Percentiles rank a stretch among this genome's conserved stretches.
These are phyloP conservation scores for Nothoprocta perdicaria DNA, from an alignment of 2,113 vertebrate genomes.

Conservation along the genomic window DNA sequence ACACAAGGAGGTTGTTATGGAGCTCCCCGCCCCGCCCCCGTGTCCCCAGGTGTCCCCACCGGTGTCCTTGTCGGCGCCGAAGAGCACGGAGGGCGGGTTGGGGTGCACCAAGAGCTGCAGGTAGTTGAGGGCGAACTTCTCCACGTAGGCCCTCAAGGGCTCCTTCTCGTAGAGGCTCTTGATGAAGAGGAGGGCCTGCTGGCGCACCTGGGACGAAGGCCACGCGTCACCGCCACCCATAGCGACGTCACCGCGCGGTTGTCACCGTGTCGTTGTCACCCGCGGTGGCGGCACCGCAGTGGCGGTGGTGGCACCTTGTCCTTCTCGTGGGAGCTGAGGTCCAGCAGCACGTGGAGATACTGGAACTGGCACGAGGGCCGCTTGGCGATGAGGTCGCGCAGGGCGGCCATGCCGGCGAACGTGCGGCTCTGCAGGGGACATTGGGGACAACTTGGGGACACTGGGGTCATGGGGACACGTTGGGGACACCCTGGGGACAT, in stretches of 20 bases:
- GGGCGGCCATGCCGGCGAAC: conserved; percentile 92
- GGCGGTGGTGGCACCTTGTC: conserved; percentile 83
- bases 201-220: conserved; percentile 81
- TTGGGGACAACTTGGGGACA: too few species aligned
- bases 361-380: conserved; percentile 92
- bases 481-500: background rate
- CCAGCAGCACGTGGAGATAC: conserved; percentile 91
- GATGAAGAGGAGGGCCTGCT: conserved; percentile 90
- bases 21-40: too few species aligned
- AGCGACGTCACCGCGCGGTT: too few species aligned
- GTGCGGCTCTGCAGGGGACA: conserved; percentile 84
- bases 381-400: conserved; percentile 93
- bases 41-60: conserved; percentile 67
- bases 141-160: conserved; percentile 90
- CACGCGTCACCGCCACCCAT: too few species aligned
- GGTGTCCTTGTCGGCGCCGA: conserved; percentile 93
- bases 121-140: conserved; percentile 95
- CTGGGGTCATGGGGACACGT: background rate
- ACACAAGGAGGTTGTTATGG: too few species aligned
- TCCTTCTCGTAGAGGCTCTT: conserved; percentile 95
- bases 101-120: conserved; percentile 95
- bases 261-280: too few species aligned
- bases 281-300: background rate
- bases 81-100: conserved; percentile 91
- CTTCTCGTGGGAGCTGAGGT: conserved; percentile 94